Evolutionary conservation across 1,140 invertebrate genomes (phyloP), one percentile per base, ranked within the genome.

Genomic region (Psilanteris sp.): DNA sequence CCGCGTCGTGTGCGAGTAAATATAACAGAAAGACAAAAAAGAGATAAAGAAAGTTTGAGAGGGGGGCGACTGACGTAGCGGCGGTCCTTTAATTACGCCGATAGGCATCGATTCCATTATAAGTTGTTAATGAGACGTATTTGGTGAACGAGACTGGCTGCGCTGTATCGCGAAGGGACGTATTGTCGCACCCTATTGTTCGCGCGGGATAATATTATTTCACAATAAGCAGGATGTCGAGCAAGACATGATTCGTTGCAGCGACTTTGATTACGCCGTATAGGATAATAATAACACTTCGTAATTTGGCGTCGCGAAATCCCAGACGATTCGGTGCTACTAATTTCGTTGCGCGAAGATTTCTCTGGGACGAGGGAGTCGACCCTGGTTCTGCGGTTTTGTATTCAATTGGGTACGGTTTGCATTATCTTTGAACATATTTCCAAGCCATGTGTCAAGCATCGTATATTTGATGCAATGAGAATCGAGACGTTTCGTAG

Each of bases 251-350:
- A 61, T 46, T 74, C 57, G 54, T 68, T 37, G 41, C n/a, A 10
- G 41, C 39, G 48, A 75, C 62, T 67, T 64, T 68, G 55, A 75
- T 84, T 84, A 81, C 70, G 66, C 39, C 72, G 73, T 81, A 83
- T 61, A 61, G 29, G 84, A 83, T 85, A 83, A 83, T 83, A 80
- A 86, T 84, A 73, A 79, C 54, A 78, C 76, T 81, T 68, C 79
- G 75, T 81, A 79, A 84, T 83, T 81, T 81, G 71, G 52, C 59
- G 50, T 4, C 27, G 41, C 41, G 41, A 13, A 54, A 44, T 68
- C 32, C 34, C 43, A 37, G 52, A 57, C 32, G 64, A 55, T 70
- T 59, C 46, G 2, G 2, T 7, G 37, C 46, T 70, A 43, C 18
- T 20, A 3, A 20, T 57, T 34, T 22, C 9, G 11, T 41, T 29